These are phyloP conservation scores for Cyclura pinguis DNA, from an alignment of 2,797 vertebrate genomes.

Conservation along the genomic window DNA sequence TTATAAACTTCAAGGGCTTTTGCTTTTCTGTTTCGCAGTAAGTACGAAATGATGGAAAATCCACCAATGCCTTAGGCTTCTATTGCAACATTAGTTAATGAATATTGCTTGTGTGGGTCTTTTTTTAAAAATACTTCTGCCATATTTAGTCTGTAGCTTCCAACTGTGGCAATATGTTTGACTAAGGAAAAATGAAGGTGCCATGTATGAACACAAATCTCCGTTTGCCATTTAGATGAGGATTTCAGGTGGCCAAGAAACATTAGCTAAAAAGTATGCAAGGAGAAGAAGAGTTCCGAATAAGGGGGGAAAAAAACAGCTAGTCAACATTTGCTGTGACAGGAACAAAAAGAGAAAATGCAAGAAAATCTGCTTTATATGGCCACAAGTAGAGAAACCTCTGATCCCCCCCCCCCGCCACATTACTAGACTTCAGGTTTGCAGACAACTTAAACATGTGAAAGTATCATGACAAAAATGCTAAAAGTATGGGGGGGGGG, in stretches of 20 bases:
- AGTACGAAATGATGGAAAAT: neutral
- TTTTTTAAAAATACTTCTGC: neutral
- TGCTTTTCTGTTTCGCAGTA: neutral
- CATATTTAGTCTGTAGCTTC: neutral
- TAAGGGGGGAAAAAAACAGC: neutral
- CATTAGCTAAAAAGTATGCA: neutral
- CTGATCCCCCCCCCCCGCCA: too few species aligned
- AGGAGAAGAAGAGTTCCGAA: neutral
- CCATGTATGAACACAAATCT: neutral
- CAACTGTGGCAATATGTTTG: neutral
- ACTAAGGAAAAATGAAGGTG: neutral
- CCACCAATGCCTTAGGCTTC: neutral
- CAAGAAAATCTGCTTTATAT: neutral
- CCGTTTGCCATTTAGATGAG: neutral
- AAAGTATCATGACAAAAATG: neutral
- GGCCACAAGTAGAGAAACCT: neutral
- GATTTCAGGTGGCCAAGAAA: conserved; percentile 10
- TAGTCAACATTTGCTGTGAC: neutral
- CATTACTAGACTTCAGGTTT: neutral
- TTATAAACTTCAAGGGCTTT: neutral
- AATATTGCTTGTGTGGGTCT: neutral
- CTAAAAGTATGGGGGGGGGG: neutral
- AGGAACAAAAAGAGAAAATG: neutral
- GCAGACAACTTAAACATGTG: neutral
- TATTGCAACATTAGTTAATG: conserved; percentile 11